phyloP scores from a whole-genome alignment of 2,888 invertebrate species.

The Scelioninae gen. 1 region DNA sequence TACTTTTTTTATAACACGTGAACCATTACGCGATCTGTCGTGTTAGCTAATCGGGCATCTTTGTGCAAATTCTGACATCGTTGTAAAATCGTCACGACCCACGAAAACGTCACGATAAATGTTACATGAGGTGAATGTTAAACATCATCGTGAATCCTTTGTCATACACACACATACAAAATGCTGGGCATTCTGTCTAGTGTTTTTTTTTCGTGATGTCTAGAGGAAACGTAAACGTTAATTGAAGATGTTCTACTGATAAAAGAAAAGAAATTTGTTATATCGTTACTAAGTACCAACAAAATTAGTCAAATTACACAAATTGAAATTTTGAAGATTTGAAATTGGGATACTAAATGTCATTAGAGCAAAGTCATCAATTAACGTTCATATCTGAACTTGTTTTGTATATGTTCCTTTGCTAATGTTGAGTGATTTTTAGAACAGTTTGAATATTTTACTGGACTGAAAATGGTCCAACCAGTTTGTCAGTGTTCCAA shows the following conservation, averaged over 20 bases:
- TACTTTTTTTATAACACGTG: constrained; percentile 48
- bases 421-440: constrained; percentile 8
- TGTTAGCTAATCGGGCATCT: constrained; percentile 17
- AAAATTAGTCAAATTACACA: not conserved
- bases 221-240: constrained; percentile 33
- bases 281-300: not conserved
- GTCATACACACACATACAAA: constrained; percentile 62
- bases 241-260: constrained; percentile 21
- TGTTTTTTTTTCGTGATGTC: constrained; percentile 15
- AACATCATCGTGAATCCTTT: constrained; percentile 73
- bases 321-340: not conserved
- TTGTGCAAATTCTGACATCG: constrained; percentile 51
- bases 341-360: not conserved
- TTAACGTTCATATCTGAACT: constrained; percentile 27
- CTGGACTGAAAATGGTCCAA: constrained; percentile 23
- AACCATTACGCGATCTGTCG: constrained; percentile 18
- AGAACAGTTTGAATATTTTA: not conserved
- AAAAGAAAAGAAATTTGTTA: not conserved
- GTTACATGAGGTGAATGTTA: constrained; percentile 78
- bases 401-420: constrained; percentile 20
- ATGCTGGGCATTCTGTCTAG: constrained; percentile 40
- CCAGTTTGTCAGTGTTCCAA: constrained; percentile 56
- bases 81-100: constrained; percentile 71
- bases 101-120: constrained; percentile 76
- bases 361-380: constrained; percentile 21